Evolutionary conservation across 2,888 invertebrate species (phyloP), one percentile per base, ranked within the genome.

Genomic region (Drosophila maculinotata): DNA sequence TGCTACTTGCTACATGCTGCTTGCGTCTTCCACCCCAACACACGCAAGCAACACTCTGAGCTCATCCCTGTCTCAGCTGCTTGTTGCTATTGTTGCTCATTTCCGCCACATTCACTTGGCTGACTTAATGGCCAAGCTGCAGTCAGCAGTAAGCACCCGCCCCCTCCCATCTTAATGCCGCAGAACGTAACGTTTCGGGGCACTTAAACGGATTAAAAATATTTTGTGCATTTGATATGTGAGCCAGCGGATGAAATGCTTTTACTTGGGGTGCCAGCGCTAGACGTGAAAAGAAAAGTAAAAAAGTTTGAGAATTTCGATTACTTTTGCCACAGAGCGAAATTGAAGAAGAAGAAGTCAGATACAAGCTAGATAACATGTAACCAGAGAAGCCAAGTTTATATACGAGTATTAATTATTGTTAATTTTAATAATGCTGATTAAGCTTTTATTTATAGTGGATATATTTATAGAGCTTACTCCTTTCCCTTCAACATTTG

Each of bases 151-250:
- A 48, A 39, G 45, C n/a, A 1, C 6, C 33, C 8, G n/a, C 25
- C 25, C 6, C 17, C 15, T 1, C 12, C 12, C 12, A 31, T 45
- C 31, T 17, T 31, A 17, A 20, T 9, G 45, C 12, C 9, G 5
- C 15, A 14, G 36, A 31, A 26, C 39, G 47, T 62, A 62, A 47
- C 48, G 63, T 30, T 62, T 56, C 45, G 57, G 48, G 87, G 75
- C 84, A 86, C 88, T 87, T 89, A 87, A 88, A 87, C 80, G 89
- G 85, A 86, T 86, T 88, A 86, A 89, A 86, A 82, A 88, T 88
- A 86, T 88, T 88, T 87, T 78, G 73, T 82, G 70, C 86, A 78
- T 85, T 82, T 76, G 80, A 85, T 87, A 79, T 87, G 88, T 76
- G 80, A 64, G 68, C 53, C 52, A 58, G 70, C 54, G 53, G 45